phyloP scores from a whole-genome alignment of 2,888 invertebrate genomes.

The Heliconius sara region DNA sequence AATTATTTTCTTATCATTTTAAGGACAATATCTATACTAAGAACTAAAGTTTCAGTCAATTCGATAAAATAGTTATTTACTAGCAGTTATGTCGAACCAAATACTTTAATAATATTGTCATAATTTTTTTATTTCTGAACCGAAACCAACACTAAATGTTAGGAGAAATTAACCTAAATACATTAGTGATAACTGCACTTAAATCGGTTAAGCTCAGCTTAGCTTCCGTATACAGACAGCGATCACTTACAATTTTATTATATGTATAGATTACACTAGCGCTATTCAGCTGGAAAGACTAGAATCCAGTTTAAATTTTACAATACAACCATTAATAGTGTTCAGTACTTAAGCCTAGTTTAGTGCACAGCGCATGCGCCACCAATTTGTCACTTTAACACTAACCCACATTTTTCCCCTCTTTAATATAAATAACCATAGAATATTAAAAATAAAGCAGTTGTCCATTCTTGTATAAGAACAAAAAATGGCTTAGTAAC shows the following conservation, averaged over 20 bases:
- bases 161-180: no score
- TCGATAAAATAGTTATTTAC: no score
- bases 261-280: background rate
- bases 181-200: no score
- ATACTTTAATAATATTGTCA: no score
- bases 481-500: constrained; percentile 69
- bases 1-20: no score
- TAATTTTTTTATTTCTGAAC: no score
- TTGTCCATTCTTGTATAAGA: constrained; percentile 26
- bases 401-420: background rate
- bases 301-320: background rate
- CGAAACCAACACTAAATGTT: no score
- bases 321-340: background rate
- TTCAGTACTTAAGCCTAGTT: constrained; percentile 12
- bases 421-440: constrained; percentile 13
- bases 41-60: no score
- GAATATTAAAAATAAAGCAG: constrained; percentile 15
- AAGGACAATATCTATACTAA: no score
- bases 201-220: no score
- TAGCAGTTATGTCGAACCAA: no score
- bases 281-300: background rate
- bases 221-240: no score
- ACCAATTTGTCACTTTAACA: constrained; percentile 9
- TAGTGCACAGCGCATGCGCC: constrained; percentile 10
- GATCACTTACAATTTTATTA: background rate